Percentiles rank a stretch among this genome's conserved stretches.
These are phyloP conservation scores for Falco rusticolus DNA, from an alignment of 2,797 vertebrate species.

Conservation along the genomic window DNA sequence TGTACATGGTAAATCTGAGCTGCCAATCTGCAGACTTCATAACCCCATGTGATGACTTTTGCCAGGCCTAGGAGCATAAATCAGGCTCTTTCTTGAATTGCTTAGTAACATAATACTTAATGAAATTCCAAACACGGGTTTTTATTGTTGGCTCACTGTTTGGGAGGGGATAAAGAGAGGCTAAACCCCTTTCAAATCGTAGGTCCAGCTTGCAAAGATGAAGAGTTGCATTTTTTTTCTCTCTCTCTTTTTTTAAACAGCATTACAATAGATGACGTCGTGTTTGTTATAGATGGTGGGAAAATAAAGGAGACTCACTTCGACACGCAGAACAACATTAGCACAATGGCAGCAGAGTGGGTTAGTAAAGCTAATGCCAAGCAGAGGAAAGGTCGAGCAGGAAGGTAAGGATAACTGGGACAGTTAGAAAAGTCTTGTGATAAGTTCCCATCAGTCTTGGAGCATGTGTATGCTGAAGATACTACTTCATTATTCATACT, in stretches of 20 bases:
- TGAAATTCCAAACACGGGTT: background rate
- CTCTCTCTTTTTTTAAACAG: slow-evolving; percentile 67
- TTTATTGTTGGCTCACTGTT: background rate
- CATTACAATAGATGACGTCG: slow-evolving; percentile 98
- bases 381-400: slow-evolving; percentile 95
- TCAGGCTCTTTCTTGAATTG: background rate
- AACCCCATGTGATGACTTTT: background rate
- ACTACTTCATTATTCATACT: fast-evolving
- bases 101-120: background rate
- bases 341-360: slow-evolving; percentile 97
- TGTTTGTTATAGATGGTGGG: slow-evolving; percentile 95
- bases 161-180: background rate
- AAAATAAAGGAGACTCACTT: slow-evolving; percentile 99
- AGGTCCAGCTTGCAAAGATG: background rate
- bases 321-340: slow-evolving; percentile 97
- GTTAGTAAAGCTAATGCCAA: slow-evolving; percentile 97
- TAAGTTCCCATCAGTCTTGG: background rate
- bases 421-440: background rate
- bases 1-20: background rate
- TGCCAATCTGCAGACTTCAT: background rate
- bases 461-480: background rate
- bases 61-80: background rate
- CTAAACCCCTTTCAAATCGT: background rate
- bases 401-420: slow-evolving; percentile 80
- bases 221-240: background rate